Evolutionary conservation across 2,113 vertebrate species (phyloP), one percentile per base, ranked within the genome.

Genomic region (Eupsittula cactorum): DNA sequence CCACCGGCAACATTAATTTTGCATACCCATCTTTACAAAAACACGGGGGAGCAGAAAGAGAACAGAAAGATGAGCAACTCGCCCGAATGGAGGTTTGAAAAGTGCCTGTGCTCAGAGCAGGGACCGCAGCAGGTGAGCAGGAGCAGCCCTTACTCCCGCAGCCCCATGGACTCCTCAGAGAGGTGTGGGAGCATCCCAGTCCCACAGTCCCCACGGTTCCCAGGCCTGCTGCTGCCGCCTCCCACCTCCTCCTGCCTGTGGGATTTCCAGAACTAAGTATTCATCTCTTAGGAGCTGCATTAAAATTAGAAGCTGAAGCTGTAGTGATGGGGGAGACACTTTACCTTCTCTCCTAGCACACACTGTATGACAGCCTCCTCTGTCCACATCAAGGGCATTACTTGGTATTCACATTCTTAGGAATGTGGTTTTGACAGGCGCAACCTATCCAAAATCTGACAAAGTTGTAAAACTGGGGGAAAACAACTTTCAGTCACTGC

Each of bases 41-140:
- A 41, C 96, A 93, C 94, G 27, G 17, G 92, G 92, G 96, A 97
- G 25, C 28, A 74, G 52, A 90, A 67, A 52, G 41, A 92, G 63
- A 91, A 60, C 13, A 0, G 46, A 46, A 86, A 44, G 77, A 64
- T 1, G 50, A 95, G 47, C 12, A 47, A n/a, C 47, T 68, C 39
- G 28, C 49, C 2, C 0, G 1, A 50, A 16, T 4, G 14, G 73
- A 90, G 92, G 15, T 42, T 49, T 53, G 60, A 75, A 76, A 88
- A 2, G 12, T 92, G 88, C 50, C 80, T 31, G 18, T 57, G 47
- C 62, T 60, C 77, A 4, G 46, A 39, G 60, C 59, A 80, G 88
- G 44, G 79, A 42, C 49, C 2, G 7, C 44, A 41, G 82, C 7
- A 33, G 28, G 74, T 3, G 13, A 71, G 64, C 2, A 9, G 91